A percentile compares a stretch with the other conserved stretches of the same genome.
Conservation (phyloP, 2,888 invertebrate genomes). For the Phania funesta region DNA sequence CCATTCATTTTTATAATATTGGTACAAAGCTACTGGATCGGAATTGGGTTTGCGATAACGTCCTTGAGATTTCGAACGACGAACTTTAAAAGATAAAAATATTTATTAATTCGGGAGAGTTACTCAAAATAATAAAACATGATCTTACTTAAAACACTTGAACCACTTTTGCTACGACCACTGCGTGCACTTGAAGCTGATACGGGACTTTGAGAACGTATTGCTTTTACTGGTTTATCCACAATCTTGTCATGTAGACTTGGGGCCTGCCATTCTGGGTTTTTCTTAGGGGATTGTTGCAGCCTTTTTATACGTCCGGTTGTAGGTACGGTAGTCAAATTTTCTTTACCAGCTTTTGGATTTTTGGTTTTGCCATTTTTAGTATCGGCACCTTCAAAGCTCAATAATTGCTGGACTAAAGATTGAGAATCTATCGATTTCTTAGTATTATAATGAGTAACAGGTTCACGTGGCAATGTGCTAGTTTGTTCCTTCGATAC, state of each 20-base stretch:
- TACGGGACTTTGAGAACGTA: conserved; percentile 31
- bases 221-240: not conserved
- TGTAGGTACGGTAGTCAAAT: no score
- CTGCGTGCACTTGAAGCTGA: conserved; percentile 22
- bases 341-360: no score
- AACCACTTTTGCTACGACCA: conserved; percentile 49
- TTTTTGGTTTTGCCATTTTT: no score
- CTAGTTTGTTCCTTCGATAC: no score
- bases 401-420: no score
- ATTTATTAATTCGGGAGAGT: not conserved
- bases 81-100: conserved; percentile 66
- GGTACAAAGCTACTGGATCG: conserved; percentile 89
- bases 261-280: conserved; percentile 52
- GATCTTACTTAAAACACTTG: conserved; percentile 65
- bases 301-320: conserved; percentile 40
- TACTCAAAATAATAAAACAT: not conserved
- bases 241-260: conserved; percentile 6
- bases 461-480: no score
- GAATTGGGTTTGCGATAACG: conserved; percentile 67
- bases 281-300: conserved; percentile 31
- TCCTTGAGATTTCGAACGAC: conserved; percentile 68
- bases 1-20: conserved; percentile 88
- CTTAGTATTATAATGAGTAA: no score
- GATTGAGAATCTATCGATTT: no score
- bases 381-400: no score